Evolutionary conservation across 1,140 invertebrate genomes (phyloP).

Genomic region (Psix sp.): DNA sequence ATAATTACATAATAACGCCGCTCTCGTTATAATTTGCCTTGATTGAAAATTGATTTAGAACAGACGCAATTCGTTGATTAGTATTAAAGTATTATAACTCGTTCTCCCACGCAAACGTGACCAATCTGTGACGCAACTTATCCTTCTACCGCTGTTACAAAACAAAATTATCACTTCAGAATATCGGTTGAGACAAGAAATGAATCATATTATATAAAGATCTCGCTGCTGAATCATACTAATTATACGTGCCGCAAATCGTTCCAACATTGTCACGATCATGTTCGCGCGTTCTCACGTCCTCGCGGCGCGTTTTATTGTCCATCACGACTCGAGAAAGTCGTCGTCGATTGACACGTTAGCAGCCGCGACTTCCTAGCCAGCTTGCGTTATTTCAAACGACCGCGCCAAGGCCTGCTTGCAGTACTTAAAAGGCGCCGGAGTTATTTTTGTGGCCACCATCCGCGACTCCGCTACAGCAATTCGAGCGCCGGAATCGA

Average conservation of each 20-base stretch:
- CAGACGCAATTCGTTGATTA: conserved; percentile 7
- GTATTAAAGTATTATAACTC: conserved; percentile 3
- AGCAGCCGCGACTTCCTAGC: conserved; percentile 32
- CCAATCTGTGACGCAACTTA: conserved; percentile 23
- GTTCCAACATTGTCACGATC: conserved; percentile 16
- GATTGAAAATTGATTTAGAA: conserved; percentile 5
- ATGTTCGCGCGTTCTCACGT: conserved; percentile 31
- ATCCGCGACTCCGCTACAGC: conserved; percentile 6
- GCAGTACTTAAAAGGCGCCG: conserved; percentile 21
- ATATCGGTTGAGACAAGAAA: conserved; percentile 21
- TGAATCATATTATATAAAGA: conserved; percentile 30
- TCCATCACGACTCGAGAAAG: conserved; percentile 28
- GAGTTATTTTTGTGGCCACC: conserved; percentile 26
- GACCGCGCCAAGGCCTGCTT: conserved; percentile 21
- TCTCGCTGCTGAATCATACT: conserved; percentile 26
- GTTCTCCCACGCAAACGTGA: conserved; percentile 14
- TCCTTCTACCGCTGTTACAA: conserved; percentile 17
- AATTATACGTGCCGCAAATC: conserved; percentile 20
- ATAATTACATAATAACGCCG: too few relatives aligned
- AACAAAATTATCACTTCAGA: conserved; percentile 22
- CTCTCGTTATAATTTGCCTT: too few relatives aligned
- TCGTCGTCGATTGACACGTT: conserved; percentile 31
- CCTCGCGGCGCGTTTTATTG: conserved; percentile 32
- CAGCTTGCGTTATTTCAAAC: conserved; percentile 14
- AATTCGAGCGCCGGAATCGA: conserved; percentile 1